Evolutionary conservation across 2,888 invertebrate genomes (phyloP).

Genomic region (Agrotis segetum): DNA sequence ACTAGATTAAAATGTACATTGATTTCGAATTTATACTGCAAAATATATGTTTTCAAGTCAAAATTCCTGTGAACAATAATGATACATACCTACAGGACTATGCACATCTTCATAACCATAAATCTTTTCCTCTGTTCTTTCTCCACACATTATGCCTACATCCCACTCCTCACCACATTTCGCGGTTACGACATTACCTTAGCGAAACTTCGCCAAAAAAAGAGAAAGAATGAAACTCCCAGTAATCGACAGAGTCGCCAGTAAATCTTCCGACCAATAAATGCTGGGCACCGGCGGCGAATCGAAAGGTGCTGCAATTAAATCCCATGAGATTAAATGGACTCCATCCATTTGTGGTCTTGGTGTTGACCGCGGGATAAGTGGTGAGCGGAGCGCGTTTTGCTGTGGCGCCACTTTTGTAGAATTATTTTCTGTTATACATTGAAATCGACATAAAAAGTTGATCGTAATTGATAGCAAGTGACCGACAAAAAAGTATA

Average conservation of each 20-base stretch:
- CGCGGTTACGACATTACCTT: conserved; percentile 55
- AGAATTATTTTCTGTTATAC: not conserved
- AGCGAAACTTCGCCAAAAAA: conserved; percentile 45
- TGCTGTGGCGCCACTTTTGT: not conserved
- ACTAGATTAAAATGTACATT: not conserved
- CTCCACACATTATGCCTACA: conserved; percentile 21
- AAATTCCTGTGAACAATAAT: not conserved
- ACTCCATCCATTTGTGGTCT: conserved; percentile 86
- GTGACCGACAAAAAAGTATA: no score
- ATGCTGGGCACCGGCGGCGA: conserved; percentile 78
- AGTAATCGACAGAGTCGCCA: conserved; percentile 67
- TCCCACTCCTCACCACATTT: conserved; percentile 37
- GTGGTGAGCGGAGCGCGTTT: conserved; percentile 34
- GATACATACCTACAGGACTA: not conserved
- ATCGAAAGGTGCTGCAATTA: conserved; percentile 88
- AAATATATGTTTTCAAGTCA: not conserved
- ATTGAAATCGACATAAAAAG: not conserved
- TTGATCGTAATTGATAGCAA: no score
- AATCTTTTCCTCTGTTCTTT: conserved; percentile 22
- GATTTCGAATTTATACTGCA: not conserved
- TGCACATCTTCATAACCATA: conserved; percentile 9
- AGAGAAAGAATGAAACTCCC: conserved; percentile 53
- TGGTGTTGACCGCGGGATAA: conserved; percentile 70
- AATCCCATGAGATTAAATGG: conserved; percentile 88
- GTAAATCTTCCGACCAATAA: conserved; percentile 86